Evolutionary conservation across 2,113 vertebrate genomes (phyloP).

Genomic region (Fulmarus glacialis): DNA sequence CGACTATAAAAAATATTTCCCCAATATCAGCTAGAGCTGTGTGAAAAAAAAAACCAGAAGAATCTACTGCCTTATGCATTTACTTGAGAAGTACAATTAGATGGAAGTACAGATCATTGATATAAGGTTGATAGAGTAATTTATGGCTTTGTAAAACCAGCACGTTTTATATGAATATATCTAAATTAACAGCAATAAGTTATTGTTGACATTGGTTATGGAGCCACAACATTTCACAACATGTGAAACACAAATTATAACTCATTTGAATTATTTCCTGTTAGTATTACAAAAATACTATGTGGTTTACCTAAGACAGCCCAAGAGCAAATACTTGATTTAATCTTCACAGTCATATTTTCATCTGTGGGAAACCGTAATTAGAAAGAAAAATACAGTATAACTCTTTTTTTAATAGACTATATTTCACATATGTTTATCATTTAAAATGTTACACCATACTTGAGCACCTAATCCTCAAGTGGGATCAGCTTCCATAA

Average conservation of each 20-base stretch:
- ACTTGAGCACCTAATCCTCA: neutral
- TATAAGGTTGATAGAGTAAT: neutral
- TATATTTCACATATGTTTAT: neutral
- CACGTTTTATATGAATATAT: neutral
- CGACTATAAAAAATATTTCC: neutral
- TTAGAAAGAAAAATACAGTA: neutral
- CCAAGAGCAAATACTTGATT: neutral
- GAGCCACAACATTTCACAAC: neutral
- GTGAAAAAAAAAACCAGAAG: neutral
- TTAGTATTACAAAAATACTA: neutral
- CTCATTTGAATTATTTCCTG: neutral
- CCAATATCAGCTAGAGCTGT: neutral
- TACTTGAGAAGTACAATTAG: neutral
- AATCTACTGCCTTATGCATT: neutral
- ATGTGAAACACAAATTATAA: neutral
- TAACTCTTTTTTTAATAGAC: neutral
- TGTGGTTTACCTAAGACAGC: neutral
- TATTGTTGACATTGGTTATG: neutral
- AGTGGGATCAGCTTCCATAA: neutral
- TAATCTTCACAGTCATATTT: neutral
- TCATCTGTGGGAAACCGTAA: neutral
- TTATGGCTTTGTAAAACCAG: neutral
- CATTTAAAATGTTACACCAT: neutral
- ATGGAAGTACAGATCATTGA: neutral
- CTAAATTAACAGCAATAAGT: neutral